Percentiles rank a stretch among this genome's conserved stretches.
phyloP scores from a whole-genome alignment of 2,113 vertebrate genomes.

The Corynorhinus townsendii region DNA sequence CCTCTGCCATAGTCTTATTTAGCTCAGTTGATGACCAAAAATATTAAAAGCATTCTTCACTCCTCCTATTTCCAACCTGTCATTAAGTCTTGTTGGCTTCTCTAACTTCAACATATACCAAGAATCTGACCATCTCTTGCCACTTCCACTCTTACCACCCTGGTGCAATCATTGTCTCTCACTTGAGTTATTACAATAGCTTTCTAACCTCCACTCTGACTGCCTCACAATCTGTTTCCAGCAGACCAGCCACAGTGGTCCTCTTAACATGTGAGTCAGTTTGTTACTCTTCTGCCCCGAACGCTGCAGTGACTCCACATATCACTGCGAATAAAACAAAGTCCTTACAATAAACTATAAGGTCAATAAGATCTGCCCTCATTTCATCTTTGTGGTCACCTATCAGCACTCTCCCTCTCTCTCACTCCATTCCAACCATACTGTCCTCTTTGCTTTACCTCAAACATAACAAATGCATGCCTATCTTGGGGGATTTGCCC shows the following conservation, averaged over 20 bases:
- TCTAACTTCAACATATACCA: neutral
- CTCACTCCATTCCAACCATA: neutral
- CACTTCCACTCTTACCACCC: neutral
- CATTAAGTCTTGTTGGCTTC: neutral
- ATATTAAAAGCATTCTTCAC: neutral
- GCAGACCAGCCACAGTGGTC: neutral
- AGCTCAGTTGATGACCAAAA: neutral
- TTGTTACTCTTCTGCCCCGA: neutral
- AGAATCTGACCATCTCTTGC: neutral
- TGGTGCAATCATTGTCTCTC: neutral
- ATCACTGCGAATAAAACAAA: neutral
- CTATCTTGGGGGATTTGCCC: neutral
- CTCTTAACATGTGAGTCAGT: neutral
- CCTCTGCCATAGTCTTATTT: neutral
- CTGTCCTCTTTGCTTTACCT: neutral
- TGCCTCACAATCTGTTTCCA: neutral
- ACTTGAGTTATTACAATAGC: neutral
- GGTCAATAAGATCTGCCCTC: neutral
- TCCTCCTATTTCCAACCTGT: neutral
- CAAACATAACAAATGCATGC: rapidly evolving
- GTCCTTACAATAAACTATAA: neutral
- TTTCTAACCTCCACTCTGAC: neutral
- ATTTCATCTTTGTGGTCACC: neutral
- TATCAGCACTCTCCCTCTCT: neutral
- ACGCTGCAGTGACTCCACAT: neutral